A percentile compares a stretch with the other conserved stretches of the same genome.
Evolutionary conservation across 2,888 invertebrate species (phyloP).

Genomic region (Drosophila stalkeri): DNA sequence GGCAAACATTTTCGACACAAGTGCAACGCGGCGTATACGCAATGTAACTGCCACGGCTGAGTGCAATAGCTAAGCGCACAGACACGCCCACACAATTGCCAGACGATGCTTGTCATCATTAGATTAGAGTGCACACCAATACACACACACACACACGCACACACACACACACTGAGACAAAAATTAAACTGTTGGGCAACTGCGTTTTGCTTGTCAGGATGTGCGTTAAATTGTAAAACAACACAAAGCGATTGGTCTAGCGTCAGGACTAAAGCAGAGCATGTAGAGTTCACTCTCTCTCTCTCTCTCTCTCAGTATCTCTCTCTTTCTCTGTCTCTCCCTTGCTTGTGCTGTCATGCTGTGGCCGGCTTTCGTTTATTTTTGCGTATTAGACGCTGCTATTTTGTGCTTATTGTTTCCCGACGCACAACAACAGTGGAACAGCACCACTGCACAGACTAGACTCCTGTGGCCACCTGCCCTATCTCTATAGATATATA

Average conservation of each 20-base stretch:
- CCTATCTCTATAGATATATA: too few species aligned
- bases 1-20: slow-evolving; percentile 55
- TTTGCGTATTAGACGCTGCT: slow-evolving; percentile 81
- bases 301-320: neutral
- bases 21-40: slow-evolving; percentile 73
- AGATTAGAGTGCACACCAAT: slow-evolving; percentile 76
- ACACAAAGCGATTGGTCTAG: slow-evolving; percentile 44
- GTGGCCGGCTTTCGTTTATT: slow-evolving; percentile 76
- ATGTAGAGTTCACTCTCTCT: neutral
- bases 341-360: slow-evolving; percentile 52
- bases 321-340: neutral
- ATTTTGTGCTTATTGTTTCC: slow-evolving; percentile 78
- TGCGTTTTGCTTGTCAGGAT: slow-evolving; percentile 70
- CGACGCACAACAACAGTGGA: slow-evolving; percentile 6
- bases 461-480: neutral
- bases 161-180: slow-evolving; percentile 24
- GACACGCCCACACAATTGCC: slow-evolving; percentile 53
- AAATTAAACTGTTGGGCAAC: slow-evolving; percentile 60
- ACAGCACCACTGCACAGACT: neutral
- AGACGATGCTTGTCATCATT: slow-evolving; percentile 78
- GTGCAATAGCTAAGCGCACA: slow-evolving; percentile 33
- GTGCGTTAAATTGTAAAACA: slow-evolving; percentile 81
- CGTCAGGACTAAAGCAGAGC: neutral
- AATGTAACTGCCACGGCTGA: slow-evolving; percentile 45
- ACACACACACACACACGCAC: slow-evolving; percentile 38